Base-by-base conservation (phyloP, 2,113 vertebrate genomes). In the Propithecus coquereli region DNA sequence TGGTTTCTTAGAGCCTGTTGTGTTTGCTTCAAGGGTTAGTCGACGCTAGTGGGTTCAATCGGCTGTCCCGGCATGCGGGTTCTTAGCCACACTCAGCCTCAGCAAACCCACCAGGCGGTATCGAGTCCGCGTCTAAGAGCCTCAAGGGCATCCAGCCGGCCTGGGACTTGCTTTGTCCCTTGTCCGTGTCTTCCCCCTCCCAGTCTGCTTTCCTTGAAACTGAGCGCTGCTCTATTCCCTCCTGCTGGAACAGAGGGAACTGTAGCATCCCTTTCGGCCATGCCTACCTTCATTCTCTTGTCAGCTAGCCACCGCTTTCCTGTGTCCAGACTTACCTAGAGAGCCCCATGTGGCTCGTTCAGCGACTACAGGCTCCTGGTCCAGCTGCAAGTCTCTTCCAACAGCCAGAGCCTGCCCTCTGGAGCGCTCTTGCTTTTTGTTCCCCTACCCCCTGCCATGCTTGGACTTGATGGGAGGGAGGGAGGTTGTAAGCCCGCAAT, bases 361-460 rank as follows among this genome's bases (percentile, higher is more conserved):
- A 0, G 74, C 4, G 22, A 70, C 65, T 16, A 1, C 54, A 37
- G 61, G 34, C 34, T 50, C 22, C 8, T 2, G 30, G 85, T 37
- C 18, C 22, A 12, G 81, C 23, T 0, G 2, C 73, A 63, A 10
- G 54, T 27, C 37, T 89, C 34, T 40, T 27, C 8, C 32, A 3
- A 1, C 1, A 23, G 1, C 47, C 27, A 22, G 34, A 34, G 71
- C 2, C 2, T 20, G 52, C 23, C n/a, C 52, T 27, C 10, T 17
- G 6, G 40, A 52, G 65, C 13, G 4, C 16, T 6, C 37, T 11
- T 10, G 3, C 59, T 14, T 66, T 91, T 70, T 25, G 50, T 18
- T 8, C 32, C 2, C 76, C 2, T n/a, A 27, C 34, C 47, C 43
- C 23, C 6, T 59, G 3, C 34, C 20, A 5, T 6, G 45, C 65